phyloP scores from a whole-genome alignment of 1,140 invertebrate genomes.

The Drosophila serrata region DNA sequence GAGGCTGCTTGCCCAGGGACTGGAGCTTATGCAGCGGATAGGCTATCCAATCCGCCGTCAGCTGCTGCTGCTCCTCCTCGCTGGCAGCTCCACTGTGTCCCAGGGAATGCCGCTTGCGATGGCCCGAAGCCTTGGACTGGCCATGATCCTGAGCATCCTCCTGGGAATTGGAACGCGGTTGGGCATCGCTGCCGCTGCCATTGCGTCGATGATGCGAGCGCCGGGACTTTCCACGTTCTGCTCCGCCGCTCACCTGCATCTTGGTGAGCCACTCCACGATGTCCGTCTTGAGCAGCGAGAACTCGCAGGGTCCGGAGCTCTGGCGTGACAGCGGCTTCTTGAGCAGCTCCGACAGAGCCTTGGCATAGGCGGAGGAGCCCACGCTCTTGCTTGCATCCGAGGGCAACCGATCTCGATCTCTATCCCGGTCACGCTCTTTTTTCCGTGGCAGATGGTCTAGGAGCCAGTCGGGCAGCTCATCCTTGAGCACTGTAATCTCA shows the following conservation, averaged over 20 bases:
- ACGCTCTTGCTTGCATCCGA: slow-evolving; percentile 51
- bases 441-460: slow-evolving; percentile 80
- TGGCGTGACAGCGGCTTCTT: slow-evolving; percentile 83
- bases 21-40: slow-evolving; percentile 80
- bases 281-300: slow-evolving; percentile 81
- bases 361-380: slow-evolving; percentile 77
- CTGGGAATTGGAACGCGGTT: slow-evolving; percentile 78
- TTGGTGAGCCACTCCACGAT: slow-evolving; percentile 85
- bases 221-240: slow-evolving; percentile 33
- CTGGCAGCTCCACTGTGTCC: slow-evolving; percentile 72
- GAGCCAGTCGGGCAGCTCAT: slow-evolving; percentile 83
- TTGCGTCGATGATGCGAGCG: slow-evolving; percentile 78
- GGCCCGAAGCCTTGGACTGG: slow-evolving; percentile 40
- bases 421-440: slow-evolving; percentile 57
- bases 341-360: slow-evolving; percentile 74
- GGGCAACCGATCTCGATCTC: slow-evolving; percentile 48
- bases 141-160: slow-evolving; percentile 60
- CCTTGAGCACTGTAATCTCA: slow-evolving; percentile 81
- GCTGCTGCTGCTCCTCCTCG: slow-evolving; percentile 68
- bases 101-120: slow-evolving; percentile 80
- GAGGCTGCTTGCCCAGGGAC: slow-evolving; percentile 69
- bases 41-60: slow-evolving; percentile 79
- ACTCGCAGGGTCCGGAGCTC: slow-evolving; percentile 79
- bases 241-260: slow-evolving; percentile 64
- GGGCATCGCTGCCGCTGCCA: slow-evolving; percentile 80